Base-by-base conservation (phyloP, 2,888 invertebrate genomes). In the Epiblema foenella region DNA sequence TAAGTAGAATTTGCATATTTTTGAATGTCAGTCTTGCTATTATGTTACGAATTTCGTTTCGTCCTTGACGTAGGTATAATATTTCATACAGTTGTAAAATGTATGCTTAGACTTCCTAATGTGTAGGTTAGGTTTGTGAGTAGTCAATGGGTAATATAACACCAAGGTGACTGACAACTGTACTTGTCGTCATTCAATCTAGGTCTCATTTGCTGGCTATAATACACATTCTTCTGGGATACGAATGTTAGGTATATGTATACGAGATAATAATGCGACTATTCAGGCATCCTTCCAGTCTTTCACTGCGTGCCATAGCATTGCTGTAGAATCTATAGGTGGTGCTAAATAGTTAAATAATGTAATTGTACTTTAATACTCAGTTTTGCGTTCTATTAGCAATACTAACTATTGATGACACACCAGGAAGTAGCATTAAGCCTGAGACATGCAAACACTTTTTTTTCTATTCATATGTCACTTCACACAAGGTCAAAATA, bases 1-100 rank as follows among this genome's bases (percentile, higher is more conserved):
- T 80, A 70, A 75, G 79, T 79, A 69, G 37, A 73, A 62, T 73
- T 72, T 71, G 59, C 63, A 72, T 73, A 69, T 71, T 64, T 70
- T 74, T 72, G 76, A 78, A 78, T 74, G 80, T 79, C 79, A 79
- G 76, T 73, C 69, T 68, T 73, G 73, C 59, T 66, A 70, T 73
- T 69, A 72, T 66, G 58, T 73, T 72, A 75, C 71, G 71, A 69
- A 78, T 85, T 79, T 84, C 78, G 88, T 85, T 79, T 84, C 78
- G 88, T 83, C 88, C 87, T 87, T 88, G 88, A 83, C 78, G 81
- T 84, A n/a, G n/a, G n/a, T n/a, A 76, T 79, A 71, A 75, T 80
- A 82, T 79, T 80, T 66, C 42, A 68, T 67, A 46, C 66, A 56
- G 56, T 67, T 39, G 39, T 52, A 51, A n/a, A 15, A 66, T 54